Evolutionary conservation across 2,113 vertebrate genomes (phyloP), one percentile per base, ranked within the genome.

Genomic region (Smithornis capensis): DNA sequence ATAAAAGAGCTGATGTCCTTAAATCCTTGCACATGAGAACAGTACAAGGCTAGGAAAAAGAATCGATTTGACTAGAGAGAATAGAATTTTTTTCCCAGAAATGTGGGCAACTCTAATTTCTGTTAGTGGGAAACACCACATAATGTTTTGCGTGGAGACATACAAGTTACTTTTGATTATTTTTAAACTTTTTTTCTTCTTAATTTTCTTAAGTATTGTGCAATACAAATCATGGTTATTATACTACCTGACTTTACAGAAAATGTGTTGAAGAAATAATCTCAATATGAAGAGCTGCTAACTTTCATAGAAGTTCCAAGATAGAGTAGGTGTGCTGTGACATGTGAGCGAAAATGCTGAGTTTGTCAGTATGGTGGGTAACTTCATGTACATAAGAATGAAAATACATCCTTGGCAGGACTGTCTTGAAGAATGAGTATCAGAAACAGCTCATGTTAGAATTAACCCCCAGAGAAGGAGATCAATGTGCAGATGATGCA

Each of bases 391-490:
- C 8, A 59, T 28, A 25, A 67, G 16, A 88, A 84, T 0, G 19
- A 88, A 95, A 89, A 78, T 38, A 33, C 18, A 87, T 62, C 64
- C 19, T 71, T 83, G 57, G 53, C 83, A 90, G 44, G 21, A 45
- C 80, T 93, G 83, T 73, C 81, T 83, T 89, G 80, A 95, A 75
- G 57, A 90, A 73, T 87, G 83, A 81, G 56, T 89, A 78, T 94
- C 83, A 93, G 73, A 71, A 76, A 71, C 33, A 23, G 31, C 28
- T 89, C 45, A 19, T 57, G 64, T 82, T 96, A 76, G 37, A 92
- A 95, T 68, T 92, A 93, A 78, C 93, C 53, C 68, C 49, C 4
- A 7, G 44, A 63, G 83, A 84, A 84, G 80, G 70, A 91, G 83
- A 91, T 95, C 94, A 90, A 70, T 84, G 65, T 63, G 69, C 62